phyloP scores from a whole-genome alignment of 2,888 invertebrate genomes.

The Coremacera marginata region DNA sequence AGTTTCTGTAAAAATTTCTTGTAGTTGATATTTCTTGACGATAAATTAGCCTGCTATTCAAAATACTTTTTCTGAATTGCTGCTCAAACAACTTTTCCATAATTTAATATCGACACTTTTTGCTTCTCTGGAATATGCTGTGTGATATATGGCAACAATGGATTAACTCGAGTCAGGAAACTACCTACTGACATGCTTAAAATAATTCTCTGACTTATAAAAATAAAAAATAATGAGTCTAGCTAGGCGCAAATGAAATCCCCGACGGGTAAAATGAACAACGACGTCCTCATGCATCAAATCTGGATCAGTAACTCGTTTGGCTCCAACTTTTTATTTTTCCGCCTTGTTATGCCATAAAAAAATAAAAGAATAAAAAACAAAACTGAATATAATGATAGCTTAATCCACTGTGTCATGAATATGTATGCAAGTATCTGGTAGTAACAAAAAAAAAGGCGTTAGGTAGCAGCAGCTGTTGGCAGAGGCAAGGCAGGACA shows the following conservation, averaged over 20 bases:
- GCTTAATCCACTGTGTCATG: conserved; percentile 25
- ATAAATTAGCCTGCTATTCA: too few species aligned
- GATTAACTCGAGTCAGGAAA: not conserved
- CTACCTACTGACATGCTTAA: conserved; percentile 21
- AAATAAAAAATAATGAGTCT: not conserved
- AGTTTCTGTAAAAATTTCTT: too few species aligned
- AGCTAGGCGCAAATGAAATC: not conserved
- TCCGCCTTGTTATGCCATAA: not conserved
- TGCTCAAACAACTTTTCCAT: too few species aligned
- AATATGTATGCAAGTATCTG: conserved; percentile 3
- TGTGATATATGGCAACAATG: not conserved
- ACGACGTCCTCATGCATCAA: not conserved
- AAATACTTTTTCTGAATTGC: too few species aligned
- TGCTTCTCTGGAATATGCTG: too few species aligned
- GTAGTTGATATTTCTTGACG: too few species aligned
- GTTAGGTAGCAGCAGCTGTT: conserved; percentile 4
- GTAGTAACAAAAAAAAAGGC: not conserved
- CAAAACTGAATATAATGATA: conserved; percentile 15
- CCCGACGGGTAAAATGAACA: not conserved
- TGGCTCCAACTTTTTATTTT: not conserved
- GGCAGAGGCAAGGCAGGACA: not conserved
- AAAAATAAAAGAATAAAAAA: not conserved
- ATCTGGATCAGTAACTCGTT: not conserved
- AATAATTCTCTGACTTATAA: not conserved
- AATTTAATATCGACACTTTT: too few species aligned